Percentiles rank a stretch among this genome's conserved stretches.
phyloP scores from a whole-genome alignment of 2,113 vertebrate genomes.

The Sorex fumeus region DNA sequence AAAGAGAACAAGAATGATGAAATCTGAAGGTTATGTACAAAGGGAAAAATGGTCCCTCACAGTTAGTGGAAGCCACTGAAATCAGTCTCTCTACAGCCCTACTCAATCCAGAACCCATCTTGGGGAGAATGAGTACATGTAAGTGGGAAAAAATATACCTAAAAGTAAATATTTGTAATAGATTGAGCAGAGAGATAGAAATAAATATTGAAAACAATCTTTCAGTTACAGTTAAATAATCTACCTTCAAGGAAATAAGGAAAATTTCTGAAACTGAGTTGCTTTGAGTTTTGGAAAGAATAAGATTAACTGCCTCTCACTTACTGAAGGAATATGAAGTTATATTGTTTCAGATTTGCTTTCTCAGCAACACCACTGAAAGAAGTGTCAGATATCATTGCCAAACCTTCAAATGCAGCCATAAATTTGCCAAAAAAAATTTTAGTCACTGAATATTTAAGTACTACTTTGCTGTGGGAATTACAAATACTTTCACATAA shows the following conservation, averaged over 20 bases:
- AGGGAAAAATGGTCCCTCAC: too few relatives aligned
- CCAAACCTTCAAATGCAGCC: background rate
- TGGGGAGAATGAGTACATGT: background rate
- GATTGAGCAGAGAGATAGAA: background rate
- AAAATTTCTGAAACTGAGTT: background rate
- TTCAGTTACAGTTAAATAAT: background rate
- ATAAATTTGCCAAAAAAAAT: background rate
- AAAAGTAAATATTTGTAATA: background rate
- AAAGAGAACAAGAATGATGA: background rate
- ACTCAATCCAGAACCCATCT: background rate
- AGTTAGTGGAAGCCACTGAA: background rate
- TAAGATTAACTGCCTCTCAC: background rate
- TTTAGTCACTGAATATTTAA: background rate
- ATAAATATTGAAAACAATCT: background rate
- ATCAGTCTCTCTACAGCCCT: background rate
- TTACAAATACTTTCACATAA: background rate
- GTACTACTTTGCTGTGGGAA: background rate
- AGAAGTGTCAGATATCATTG: background rate
- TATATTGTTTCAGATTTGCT: background rate
- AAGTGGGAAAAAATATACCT: background rate
- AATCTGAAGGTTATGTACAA: background rate
- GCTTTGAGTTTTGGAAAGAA: background rate
- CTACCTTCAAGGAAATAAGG: background rate
- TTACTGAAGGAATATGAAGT: background rate
- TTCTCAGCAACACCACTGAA: background rate